Evolutionary conservation across 2,888 invertebrate genomes (phyloP).

Genomic region (Coelogynopora nodosa): DNA sequence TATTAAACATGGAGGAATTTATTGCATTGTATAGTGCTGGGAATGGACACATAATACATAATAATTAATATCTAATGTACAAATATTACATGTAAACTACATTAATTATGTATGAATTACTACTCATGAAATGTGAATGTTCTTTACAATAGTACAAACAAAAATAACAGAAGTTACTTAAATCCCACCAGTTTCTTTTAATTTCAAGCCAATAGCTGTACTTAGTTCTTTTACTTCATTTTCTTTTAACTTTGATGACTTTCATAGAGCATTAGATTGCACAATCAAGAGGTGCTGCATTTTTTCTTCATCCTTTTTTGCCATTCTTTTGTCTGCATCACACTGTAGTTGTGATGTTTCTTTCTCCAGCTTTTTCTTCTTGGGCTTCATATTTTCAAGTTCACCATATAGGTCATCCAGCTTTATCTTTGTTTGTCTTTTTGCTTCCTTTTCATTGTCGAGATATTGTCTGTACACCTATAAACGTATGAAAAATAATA

Average conservation of each 20-base stretch:
- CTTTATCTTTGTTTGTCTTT: not conserved
- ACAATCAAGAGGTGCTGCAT: not conserved
- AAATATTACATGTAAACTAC: too few species aligned
- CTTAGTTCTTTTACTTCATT: constrained; percentile 28
- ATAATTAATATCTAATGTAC: not conserved
- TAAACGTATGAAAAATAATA: constrained; percentile 13
- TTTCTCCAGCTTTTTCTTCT: not conserved
- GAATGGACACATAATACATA: not conserved
- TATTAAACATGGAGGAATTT: too few species aligned
- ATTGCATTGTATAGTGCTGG: too few species aligned
- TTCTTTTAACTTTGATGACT: not conserved
- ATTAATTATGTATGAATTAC: too few species aligned
- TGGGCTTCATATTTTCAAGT: not conserved
- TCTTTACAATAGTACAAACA: not conserved
- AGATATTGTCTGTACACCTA: too few species aligned
- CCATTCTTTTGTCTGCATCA: constrained; percentile 42
- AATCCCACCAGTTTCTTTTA: constrained; percentile 7
- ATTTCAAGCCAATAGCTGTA: constrained; percentile 28
- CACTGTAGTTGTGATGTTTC: not conserved
- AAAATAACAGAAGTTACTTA: not conserved
- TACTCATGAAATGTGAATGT: not conserved
- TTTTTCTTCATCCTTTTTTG: constrained; percentile 29
- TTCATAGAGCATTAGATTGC: not conserved
- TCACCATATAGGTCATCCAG: not conserved
- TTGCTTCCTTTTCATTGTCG: not conserved